These are phyloP conservation scores for Oxyura jamaicensis DNA, from an alignment of 2,113 vertebrate genomes.

Conservation along the genomic window DNA sequence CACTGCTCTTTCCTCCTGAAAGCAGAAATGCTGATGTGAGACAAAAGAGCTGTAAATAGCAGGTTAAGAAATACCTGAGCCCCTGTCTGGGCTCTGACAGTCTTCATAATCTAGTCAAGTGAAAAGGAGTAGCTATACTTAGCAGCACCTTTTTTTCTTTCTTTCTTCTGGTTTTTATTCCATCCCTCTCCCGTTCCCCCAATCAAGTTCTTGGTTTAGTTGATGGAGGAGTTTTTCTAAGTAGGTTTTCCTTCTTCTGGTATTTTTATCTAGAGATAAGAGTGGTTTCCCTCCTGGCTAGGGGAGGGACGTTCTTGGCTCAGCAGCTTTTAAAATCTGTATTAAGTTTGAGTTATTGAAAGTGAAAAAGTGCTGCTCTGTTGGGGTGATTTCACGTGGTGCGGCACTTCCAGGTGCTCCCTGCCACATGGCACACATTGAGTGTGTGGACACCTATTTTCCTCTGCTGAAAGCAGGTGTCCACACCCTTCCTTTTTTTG, in stretches of 20 bases:
- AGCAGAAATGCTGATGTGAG: background rate
- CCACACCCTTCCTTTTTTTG: too few species aligned
- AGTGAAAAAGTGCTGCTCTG: background rate
- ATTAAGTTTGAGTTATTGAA: background rate
- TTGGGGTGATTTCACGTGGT: fast-evolving
- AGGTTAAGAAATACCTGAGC: background rate
- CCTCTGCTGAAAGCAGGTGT: background rate
- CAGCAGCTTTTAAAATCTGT: background rate
- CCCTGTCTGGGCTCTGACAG: background rate
- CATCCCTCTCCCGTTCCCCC: background rate
- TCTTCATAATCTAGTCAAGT: background rate
- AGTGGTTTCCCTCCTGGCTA: background rate
- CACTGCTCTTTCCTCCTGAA: background rate
- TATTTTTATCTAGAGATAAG: background rate
- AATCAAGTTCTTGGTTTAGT: background rate
- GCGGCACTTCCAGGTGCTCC: background rate
- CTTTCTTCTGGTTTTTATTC: fast-evolving
- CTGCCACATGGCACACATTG: fast-evolving
- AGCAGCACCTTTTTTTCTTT: background rate
- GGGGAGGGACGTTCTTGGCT: background rate
- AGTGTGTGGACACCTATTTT: too few species aligned
- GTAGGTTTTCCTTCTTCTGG: background rate
- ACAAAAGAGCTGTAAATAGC: background rate
- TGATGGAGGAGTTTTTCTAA: background rate
- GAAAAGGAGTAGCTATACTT: background rate